These are phyloP conservation scores for Sminthopsis crassicaudata DNA, from an alignment of 2,113 vertebrate genomes.

Conservation along the genomic window DNA sequence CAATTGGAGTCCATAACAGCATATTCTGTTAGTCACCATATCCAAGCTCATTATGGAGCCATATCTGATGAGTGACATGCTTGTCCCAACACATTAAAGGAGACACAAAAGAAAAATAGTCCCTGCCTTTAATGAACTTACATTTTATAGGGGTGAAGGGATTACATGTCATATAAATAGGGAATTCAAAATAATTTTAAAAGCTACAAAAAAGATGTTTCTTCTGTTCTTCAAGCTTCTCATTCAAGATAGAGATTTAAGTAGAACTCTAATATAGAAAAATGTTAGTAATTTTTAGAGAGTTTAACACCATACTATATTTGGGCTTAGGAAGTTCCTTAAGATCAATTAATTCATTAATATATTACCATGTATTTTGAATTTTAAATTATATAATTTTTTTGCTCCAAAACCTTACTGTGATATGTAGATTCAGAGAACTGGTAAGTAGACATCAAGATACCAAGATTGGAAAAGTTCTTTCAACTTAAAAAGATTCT, in stretches of 20 bases:
- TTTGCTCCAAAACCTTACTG: background rate
- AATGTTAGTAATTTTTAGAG: background rate
- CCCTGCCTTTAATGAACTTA: background rate
- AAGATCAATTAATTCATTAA: conserved; percentile 11
- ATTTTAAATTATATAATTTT: background rate
- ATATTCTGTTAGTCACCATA: too few species aligned
- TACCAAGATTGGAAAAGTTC: background rate
- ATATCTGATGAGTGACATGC: too few species aligned
- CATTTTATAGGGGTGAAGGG: background rate
- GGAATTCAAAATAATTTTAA: conserved; percentile 1
- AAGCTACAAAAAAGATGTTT: background rate
- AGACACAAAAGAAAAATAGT: background rate
- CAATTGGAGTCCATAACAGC: too few species aligned
- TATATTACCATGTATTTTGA: background rate
- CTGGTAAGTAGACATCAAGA: background rate
- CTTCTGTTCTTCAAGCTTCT: background rate
- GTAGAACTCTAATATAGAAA: background rate
- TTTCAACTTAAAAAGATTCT: background rate
- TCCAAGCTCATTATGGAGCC: too few species aligned
- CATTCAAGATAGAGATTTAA: background rate
- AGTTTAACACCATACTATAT: background rate
- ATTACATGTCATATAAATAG: too few species aligned
- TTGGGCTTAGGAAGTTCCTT: background rate
- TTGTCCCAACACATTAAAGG: too few species aligned
- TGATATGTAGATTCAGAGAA: background rate